These are phyloP conservation scores for Sinonovacula constricta DNA, from an alignment of 1,140 invertebrate species.

Conservation along the genomic window DNA sequence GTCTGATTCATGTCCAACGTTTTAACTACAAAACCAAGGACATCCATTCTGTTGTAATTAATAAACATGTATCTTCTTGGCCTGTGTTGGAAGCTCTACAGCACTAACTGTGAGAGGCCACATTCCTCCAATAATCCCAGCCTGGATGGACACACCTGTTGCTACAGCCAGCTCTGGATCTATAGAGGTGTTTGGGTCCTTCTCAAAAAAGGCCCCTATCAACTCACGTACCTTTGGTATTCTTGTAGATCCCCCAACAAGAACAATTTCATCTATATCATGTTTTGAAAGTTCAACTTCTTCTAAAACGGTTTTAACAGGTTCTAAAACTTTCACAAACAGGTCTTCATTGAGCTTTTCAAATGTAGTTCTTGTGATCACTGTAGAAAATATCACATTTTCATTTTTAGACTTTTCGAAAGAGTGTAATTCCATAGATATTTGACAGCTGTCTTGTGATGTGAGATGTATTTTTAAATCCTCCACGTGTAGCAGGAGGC, in stretches of 20 bases:
- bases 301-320: slow-evolving; percentile 84
- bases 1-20: too few species aligned
- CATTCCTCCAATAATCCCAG: slow-evolving; percentile 81
- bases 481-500: slow-evolving; percentile 78
- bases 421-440: slow-evolving; percentile 73
- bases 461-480: slow-evolving; percentile 79
- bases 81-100: slow-evolving; percentile 77
- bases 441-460: slow-evolving; percentile 56
- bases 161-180: slow-evolving; percentile 81
- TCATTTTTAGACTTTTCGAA: slow-evolving; percentile 55
- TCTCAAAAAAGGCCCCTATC: slow-evolving; percentile 77
- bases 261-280: slow-evolving; percentile 80
- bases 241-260: slow-evolving; percentile 80
- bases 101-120: slow-evolving; percentile 81
- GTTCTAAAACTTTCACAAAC: slow-evolving; percentile 76
- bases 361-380: slow-evolving; percentile 75
- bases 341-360: slow-evolving; percentile 79
- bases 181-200: slow-evolving; percentile 78
- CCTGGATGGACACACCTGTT: slow-evolving; percentile 80
- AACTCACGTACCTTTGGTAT: slow-evolving; percentile 79
- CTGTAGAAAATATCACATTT: slow-evolving; percentile 60
- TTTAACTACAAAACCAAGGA: too few species aligned
- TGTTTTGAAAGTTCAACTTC: slow-evolving; percentile 86
- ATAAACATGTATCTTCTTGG: slow-evolving; percentile 78
- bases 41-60: too few species aligned